Percentiles rank a stretch among this genome's conserved stretches.
phyloP scores from a whole-genome alignment of 2,113 vertebrate genomes.

The Riparia riparia region DNA sequence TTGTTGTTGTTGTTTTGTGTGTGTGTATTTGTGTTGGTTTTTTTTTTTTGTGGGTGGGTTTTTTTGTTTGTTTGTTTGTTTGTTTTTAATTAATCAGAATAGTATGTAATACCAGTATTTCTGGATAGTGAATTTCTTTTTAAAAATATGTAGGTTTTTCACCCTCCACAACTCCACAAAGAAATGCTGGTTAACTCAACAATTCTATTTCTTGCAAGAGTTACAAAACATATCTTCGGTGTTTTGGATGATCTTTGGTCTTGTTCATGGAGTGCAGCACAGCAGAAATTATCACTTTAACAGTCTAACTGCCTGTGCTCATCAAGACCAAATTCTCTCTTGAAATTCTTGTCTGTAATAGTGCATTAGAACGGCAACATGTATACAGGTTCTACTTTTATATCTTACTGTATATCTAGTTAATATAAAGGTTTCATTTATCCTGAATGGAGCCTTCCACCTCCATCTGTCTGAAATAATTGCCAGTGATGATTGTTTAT shows the following conservation, averaged over 20 bases:
- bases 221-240: not conserved
- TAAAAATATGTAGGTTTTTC: not conserved
- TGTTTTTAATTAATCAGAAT: not conserved
- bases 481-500: not conserved
- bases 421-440: not conserved
- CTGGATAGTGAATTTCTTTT: not conserved
- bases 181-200: not conserved
- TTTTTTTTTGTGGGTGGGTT: too few species aligned
- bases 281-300: not conserved
- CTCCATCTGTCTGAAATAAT: not conserved
- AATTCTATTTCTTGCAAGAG: not conserved
- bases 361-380: not conserved
- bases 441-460: not conserved
- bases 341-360: not conserved
- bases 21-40: too few species aligned
- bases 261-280: not conserved
- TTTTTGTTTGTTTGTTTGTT: too few species aligned
- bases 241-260: not conserved
- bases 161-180: not conserved
- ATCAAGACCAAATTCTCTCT: not conserved
- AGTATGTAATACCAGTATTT: not conserved
- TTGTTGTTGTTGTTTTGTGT: too few species aligned
- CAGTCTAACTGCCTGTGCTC: not conserved
- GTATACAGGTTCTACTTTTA: not conserved
- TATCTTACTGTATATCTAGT: not conserved